phyloP scores from a whole-genome alignment of 2,113 vertebrate species.

The Mesoclemmys tuberculata region DNA sequence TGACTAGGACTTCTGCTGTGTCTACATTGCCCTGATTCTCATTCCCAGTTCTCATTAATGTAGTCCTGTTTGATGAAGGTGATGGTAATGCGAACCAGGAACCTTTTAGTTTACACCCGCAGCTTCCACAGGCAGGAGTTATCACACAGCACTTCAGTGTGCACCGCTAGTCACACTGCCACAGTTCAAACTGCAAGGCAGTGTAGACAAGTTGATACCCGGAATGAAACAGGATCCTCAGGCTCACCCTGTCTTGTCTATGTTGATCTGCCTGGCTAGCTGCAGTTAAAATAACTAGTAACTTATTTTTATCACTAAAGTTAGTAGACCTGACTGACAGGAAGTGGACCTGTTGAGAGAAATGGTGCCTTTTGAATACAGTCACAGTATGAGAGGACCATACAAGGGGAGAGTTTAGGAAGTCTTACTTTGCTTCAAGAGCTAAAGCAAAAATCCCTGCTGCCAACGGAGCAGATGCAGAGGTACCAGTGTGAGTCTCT shows the following conservation, averaged over 20 bases:
- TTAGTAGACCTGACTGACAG: background rate
- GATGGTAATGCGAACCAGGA: background rate
- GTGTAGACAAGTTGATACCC: background rate
- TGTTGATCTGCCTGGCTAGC: background rate
- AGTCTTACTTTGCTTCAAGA: conserved; percentile 93
- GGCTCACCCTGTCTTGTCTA: rapidly evolving
- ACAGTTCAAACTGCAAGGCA: background rate
- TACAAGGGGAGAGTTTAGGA: background rate
- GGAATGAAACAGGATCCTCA: background rate
- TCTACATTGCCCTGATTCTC: background rate
- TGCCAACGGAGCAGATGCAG: conserved; percentile 94
- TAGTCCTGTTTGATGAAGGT: background rate
- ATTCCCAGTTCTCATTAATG: background rate
- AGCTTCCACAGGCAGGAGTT: background rate
- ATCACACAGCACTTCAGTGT: background rate
- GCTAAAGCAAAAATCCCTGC: conserved; percentile 98
- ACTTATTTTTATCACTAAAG: background rate
- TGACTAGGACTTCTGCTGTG: background rate
- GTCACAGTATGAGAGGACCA: rapidly evolving
- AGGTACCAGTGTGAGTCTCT: conserved; percentile 96
- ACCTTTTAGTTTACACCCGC: background rate
- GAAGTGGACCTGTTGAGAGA: background rate
- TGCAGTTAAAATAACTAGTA: background rate
- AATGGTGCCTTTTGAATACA: rapidly evolving
- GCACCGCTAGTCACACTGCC: background rate